A percentile compares a stretch with the other conserved stretches of the same genome.
These are phyloP conservation scores for Scaptomyza cyrtandrae DNA, from an alignment of 2,888 invertebrate species.

Conservation along the genomic window DNA sequence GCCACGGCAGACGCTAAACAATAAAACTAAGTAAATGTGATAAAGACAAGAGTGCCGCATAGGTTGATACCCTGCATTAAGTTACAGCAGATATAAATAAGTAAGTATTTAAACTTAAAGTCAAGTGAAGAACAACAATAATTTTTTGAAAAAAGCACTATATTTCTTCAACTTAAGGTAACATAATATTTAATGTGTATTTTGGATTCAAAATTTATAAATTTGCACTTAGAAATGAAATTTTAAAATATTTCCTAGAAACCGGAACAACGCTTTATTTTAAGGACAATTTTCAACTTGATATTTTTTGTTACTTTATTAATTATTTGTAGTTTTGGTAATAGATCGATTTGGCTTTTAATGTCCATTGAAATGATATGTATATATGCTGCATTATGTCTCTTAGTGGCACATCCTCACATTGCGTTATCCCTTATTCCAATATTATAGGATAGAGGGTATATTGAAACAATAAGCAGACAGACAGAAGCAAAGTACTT, in stretches of 20 bases:
- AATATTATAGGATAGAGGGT: neutral
- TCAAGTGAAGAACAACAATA: no score
- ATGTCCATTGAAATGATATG: no score
- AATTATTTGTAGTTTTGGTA: neutral
- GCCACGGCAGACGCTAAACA: neutral
- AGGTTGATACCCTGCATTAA: neutral
- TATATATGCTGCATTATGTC: no score
- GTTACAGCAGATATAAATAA: neutral
- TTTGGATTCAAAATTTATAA: no score
- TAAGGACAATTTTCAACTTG: no score
- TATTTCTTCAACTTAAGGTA: no score
- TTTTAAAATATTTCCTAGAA: no score
- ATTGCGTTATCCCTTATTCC: neutral
- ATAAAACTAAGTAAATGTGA: slow-evolving; percentile 2
- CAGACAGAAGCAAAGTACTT: neutral
- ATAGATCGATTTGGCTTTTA: no score
- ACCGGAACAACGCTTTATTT: no score
- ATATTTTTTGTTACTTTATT: neutral
- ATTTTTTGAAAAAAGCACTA: no score
- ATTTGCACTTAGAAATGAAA: no score
- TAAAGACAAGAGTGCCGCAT: neutral
- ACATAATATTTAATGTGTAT: no score
- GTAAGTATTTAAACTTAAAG: neutral
- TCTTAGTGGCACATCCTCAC: neutral
- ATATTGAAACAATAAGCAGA: neutral